Percentiles rank a stretch among this genome's conserved stretches.
These are phyloP conservation scores for Phaetusa simplex DNA, from an alignment of 2,113 vertebrate genomes.

Conservation along the genomic window DNA sequence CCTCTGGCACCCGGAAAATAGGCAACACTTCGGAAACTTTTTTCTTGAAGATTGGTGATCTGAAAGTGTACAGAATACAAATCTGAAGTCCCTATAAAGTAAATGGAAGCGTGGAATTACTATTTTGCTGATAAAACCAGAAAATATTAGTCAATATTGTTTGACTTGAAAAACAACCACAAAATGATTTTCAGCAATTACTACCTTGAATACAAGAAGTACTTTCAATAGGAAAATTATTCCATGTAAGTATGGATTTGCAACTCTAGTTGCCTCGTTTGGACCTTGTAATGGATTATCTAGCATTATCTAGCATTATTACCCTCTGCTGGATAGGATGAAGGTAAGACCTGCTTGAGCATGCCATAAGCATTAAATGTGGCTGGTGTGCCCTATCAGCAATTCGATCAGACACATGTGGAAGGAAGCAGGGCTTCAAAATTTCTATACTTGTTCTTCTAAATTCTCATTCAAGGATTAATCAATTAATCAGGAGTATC, in stretches of 20 bases:
- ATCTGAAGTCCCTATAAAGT: conserved; percentile 59
- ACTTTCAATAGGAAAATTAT: neutral
- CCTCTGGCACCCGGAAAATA: neutral
- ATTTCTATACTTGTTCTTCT: neutral
- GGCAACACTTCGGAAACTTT: conserved; percentile 11
- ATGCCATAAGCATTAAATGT: neutral
- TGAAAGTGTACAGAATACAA: conserved; percentile 56
- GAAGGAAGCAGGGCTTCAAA: neutral
- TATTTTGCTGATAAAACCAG: neutral
- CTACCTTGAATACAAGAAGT: neutral
- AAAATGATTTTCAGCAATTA: neutral
- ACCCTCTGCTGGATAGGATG: neutral
- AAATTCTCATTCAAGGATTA: neutral
- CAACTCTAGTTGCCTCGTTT: neutral
- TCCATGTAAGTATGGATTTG: neutral
- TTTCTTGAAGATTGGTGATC: conserved; percentile 35
- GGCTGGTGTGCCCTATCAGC: neutral
- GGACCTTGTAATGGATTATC: neutral
- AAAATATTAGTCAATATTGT: neutral
- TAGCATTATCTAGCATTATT: neutral
- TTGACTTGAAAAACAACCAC: neutral
- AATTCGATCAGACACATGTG: neutral
- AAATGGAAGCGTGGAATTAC: neutral
- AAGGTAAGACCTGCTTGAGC: neutral
- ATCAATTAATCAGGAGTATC: neutral